A percentile compares a stretch with the other conserved stretches of the same genome.
Evolutionary conservation across 2,888 invertebrate species (phyloP).

Genomic region (Hemaris fuciformis): DNA sequence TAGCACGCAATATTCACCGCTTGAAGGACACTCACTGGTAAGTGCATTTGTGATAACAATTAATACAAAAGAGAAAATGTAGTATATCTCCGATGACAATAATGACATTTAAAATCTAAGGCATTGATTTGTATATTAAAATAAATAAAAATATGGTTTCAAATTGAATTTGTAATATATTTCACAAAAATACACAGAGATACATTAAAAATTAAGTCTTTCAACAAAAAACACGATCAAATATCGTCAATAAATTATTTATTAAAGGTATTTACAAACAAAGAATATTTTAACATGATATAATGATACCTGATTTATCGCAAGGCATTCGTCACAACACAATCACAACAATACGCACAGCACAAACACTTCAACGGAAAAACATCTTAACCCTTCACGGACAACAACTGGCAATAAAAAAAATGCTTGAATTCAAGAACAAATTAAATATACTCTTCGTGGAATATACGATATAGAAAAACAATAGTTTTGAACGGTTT

Average conservation of each 20-base stretch:
- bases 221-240: neutral
- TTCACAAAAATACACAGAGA: neutral
- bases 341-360: neutral
- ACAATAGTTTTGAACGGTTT: neutral
- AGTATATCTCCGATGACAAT: no score
- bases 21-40: no score
- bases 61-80: no score
- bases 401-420: no score
- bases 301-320: neutral
- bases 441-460: no score
- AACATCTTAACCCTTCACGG: neutral
- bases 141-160: neutral
- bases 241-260: neutral
- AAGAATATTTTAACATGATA: neutral
- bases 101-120: no score
- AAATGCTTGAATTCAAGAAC: no score
- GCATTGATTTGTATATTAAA: neutral
- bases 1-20: no score
- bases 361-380: neutral
- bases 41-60: no score
- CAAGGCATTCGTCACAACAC: neutral
- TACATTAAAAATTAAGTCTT: neutral
- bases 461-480: no score
- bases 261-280: neutral
- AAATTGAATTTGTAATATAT: neutral